Evolutionary conservation across 1,140 invertebrate genomes (phyloP), one percentile per base, ranked within the genome.

Genomic region (Phortica variegata): DNA sequence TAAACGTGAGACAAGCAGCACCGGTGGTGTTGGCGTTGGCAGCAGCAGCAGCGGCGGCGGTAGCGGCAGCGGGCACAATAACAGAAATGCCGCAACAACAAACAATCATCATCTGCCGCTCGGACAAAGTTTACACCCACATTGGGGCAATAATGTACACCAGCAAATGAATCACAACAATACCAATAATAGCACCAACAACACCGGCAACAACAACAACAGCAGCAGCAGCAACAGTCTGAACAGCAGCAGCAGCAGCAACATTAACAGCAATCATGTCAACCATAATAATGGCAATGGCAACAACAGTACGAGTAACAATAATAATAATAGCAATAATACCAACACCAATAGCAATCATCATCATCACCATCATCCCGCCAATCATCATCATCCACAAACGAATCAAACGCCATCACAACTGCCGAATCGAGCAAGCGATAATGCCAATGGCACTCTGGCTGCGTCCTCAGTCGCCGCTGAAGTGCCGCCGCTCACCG

Each of bases 1-100:
- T 2, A 74, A 74, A 31, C 58, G 61, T 16, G 52, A 56, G 9
- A 40, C 13, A 8, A n/a, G n/a, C 26, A 41, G 21, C 12, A 38
- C 9, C 20, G 45, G 3, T 33, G 33, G 0, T 20, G 36, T 12
- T n/a, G 32, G 19, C 36, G 40, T 2, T 33, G 32, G 7, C 12
- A 34, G 6, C 18, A 45, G 21, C 13, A 44, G 9, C 23, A 46
- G 10, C 8, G 33, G 17, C 41, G 43, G 13, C 13, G 34, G 12
- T 19, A 34, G 12, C 23, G 7, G 21, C 41, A 39, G 31, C 38
- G 29, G 6, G 34, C 18, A 12, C 43, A 38, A 31, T 16, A 15
- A 9, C 13, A 15, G 5, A n/a, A 16, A n/a, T 37, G 7, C 2
- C 43, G 4, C 31, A 46, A 7, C 39, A 50, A 10, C 16, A 49